Evolutionary conservation across 2,113 vertebrate genomes (phyloP), one percentile per base, ranked within the genome.

Genomic region (Formicarius rufipectus): DNA sequence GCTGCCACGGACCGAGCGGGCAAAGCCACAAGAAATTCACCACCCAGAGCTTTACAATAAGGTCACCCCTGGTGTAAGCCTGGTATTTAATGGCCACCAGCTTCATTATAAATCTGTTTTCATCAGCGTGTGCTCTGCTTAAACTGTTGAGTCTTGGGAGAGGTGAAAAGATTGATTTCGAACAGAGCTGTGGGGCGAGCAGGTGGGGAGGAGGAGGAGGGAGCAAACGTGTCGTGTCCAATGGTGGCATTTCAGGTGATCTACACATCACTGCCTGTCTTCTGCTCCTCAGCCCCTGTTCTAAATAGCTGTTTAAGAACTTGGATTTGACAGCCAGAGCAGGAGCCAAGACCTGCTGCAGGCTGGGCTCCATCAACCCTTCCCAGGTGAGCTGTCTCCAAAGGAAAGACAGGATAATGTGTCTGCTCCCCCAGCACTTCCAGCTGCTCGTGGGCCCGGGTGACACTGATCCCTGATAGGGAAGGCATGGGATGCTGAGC

Each of bases 81-180:
- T 79, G 63, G 75, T 83, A 55, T 73, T 93, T 96, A 96, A 89
- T 47, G 72, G 82, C 84, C 79, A 86, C 59, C 71, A 86, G 90
- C 72, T 95, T 94, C 90, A 93, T 88, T 96, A 86, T 90, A 85
- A 88, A 96, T 96, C 93, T 90, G 60, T 88, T 94, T 80, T 50
- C 44, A 23, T 53, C 33, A 93, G 68, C 0, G 5, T 76, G 81
- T 91, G 94, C 88, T 80, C 86, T 75, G 52, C 84, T 86, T 89
- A 91, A 95, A 87, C 89, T 84, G 87, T 84, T 45, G 84, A 95
- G 90, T 71, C 84, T 90, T 91, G 82, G 47, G 82, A 97, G 75
- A 88, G 82, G 55, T 71, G 90, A 47, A 67, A 85, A 94, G 90
- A 80, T 30, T 94, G 96, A 96, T 96, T 93, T 94, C 90, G 73